Evolutionary conservation across 2,797 vertebrate species (phyloP).

Genomic region (Pempheris klunzingeri): DNA sequence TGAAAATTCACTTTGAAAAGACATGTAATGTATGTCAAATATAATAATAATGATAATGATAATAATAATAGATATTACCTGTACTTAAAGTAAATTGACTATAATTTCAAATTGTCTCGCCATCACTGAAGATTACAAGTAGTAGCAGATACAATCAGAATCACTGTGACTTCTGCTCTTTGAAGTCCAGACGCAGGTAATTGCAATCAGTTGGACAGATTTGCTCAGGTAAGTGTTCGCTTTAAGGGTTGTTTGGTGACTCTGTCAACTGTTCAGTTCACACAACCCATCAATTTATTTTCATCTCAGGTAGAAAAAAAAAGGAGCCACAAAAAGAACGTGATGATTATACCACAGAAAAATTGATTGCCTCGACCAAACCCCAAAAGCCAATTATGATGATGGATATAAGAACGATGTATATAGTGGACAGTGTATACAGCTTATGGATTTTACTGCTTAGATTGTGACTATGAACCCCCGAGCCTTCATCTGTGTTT

Average conservation of each 20-base stretch:
- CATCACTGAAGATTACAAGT: constrained; percentile 20
- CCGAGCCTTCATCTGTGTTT: constrained; percentile 12
- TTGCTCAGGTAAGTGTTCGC: constrained; percentile 45
- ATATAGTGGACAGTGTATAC: not conserved
- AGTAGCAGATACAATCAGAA: constrained; percentile 31
- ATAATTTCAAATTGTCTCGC: not conserved
- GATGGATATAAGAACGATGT: constrained; percentile 22
- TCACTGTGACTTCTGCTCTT: constrained; percentile 30
- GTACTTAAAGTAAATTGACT: constrained; percentile 1
- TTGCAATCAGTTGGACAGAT: constrained; percentile 49
- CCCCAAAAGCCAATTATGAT: constrained; percentile 33
- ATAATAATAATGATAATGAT: constrained; percentile 1
- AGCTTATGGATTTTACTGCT: constrained; percentile 7
- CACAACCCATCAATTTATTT: constrained; percentile 32
- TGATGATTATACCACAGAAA: not conserved
- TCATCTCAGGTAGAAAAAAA: not conserved
- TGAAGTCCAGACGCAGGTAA: constrained; percentile 34
- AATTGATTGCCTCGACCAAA: constrained; percentile 15
- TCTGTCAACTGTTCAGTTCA: constrained; percentile 30
- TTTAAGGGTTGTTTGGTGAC: constrained; percentile 40
- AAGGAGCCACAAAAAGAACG: constrained; percentile 7
- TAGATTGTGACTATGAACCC: constrained; percentile 1
- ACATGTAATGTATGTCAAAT: not conserved
- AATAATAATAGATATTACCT: constrained; percentile 17
- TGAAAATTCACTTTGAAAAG: not conserved